Base-by-base conservation (phyloP, 2,888 invertebrate species). In the Hartigia nigra region DNA sequence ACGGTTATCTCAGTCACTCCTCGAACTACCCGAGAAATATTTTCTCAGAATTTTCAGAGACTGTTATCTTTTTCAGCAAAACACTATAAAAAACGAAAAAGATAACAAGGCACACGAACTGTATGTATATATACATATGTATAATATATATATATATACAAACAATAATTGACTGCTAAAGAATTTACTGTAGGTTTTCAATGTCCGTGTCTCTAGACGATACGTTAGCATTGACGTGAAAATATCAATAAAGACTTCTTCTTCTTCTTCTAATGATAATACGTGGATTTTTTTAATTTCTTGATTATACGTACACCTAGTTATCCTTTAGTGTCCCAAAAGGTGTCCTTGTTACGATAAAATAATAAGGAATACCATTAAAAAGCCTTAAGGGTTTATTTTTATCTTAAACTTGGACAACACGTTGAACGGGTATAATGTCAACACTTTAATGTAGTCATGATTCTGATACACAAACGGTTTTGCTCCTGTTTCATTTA, bases 371-470 rank as follows among this genome's bases (percentile, higher is more conserved):
- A 55, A 55, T 55, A 55, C 23, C 23, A 23, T 23, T 23, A 55
- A 23, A 55, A 55, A 23, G 23, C 23, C 55, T 55, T 55, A 23
- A 55, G 55, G 55, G 55, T 55, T 55, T 55, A 55, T 55, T 55
- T 55, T 55, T 55, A 23, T 55, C 55, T 23, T 55, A 55, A 5
- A 23, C 55, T 23, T 23, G 55, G 55, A 55, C 55, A 55, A 77
- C 84, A 85, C 78, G 82, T 88, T 88, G 86, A 90, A 90, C 90
- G 87, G 88, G 86, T 89, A 88, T 88, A 90, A 90, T 90, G 86
- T 89, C 88, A 91, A 91, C 90, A 90, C 88, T 90, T 91, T 90
- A 90, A 90, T 91, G 87, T 88, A 89, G 87, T 86, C 89, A 90
- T 89, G 86, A 88, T 87, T 23, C 86, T 88, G 87, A 88, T 89